Evolutionary conservation across 2,888 invertebrate species (phyloP).

Genomic region (Andrena haemorrhoa): DNA sequence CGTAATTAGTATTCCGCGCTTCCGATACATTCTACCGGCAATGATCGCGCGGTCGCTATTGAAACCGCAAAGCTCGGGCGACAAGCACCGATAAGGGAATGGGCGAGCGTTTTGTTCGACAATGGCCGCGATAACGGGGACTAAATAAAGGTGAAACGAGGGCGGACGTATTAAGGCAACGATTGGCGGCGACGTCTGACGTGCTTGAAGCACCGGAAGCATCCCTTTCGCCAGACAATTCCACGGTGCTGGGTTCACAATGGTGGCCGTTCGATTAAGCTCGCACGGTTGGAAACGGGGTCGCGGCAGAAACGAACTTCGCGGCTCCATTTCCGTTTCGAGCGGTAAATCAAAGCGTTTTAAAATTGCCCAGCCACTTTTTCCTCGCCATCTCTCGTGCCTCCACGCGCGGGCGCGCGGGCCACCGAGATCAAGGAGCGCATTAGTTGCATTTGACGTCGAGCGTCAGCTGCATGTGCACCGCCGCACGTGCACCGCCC

Average conservation of each 20-base stretch:
- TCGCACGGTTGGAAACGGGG: conserved; percentile 52
- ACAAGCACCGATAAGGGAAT: conserved; percentile 11
- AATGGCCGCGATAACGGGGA: conserved; percentile 20
- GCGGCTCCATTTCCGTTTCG: conserved; percentile 79
- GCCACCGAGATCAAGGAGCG: conserved; percentile 76
- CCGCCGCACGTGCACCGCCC: conserved; percentile 67
- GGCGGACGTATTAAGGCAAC: conserved; percentile 44
- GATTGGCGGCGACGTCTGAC: conserved; percentile 64
- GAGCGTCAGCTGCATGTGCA: conserved; percentile 81
- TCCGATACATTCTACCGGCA: background rate
- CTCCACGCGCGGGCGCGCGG: background rate
- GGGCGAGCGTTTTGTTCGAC: conserved; percentile 24
- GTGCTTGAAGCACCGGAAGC: conserved; percentile 54
- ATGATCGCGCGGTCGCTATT: background rate
- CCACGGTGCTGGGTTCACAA: conserved; percentile 51
- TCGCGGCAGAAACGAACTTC: conserved; percentile 75
- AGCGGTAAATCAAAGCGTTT: conserved; percentile 82
- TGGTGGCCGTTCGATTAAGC: conserved; percentile 69
- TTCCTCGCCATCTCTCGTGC: too few relatives aligned
- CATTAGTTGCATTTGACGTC: conserved; percentile 83
- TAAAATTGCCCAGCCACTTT: conserved; percentile 74
- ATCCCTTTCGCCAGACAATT: conserved; percentile 60
- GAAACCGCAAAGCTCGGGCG: too few relatives aligned
- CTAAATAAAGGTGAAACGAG: conserved; percentile 52
- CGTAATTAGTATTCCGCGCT: background rate